Base-by-base conservation (phyloP, 2,888 invertebrate genomes). In the Apodemia zela region DNA sequence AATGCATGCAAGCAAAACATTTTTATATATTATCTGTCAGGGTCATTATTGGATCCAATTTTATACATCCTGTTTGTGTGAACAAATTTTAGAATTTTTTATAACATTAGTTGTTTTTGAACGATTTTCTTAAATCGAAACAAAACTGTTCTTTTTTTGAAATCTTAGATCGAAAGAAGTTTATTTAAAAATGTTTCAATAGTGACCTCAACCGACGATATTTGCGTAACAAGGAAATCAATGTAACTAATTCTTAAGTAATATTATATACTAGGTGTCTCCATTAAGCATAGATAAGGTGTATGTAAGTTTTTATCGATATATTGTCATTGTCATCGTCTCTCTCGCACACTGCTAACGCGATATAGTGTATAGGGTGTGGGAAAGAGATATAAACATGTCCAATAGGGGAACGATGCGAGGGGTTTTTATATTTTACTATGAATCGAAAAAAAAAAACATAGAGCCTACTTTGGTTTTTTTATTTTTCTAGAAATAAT, bases 391-490 rank as follows among this genome's bases (percentile, higher is more conserved):
- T 70, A 70, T 66, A 67, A 71, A 71, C 67, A 77, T 83, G 90
- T 89, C 90, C 89, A 86, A 86, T 87, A 84, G 88, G 88, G 89
- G 87, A 85, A 83, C 81, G 85, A 82, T 85, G 83, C 77, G 84
- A 84, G 78, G 85, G 81, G 76, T 88, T 89, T 90, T 90, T 85
- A 89, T 89, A 90, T 90, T 89, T 89, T 89, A 89, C 84, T 88
- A 89, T 84, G 87, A 87, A 89, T 87, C 84, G 84, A 85, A 87
- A 84, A 87, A 85, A 33, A 38, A 51, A 25, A 79, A 87, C 84
- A 85, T 83, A 84, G 81, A 85, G 84, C 85, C 83, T 84, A 81
- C 79, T 79, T 81, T 67, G 61, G 76, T 85, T 80, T 71, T n/a
- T 66, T 85, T 81, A 80, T 82, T 85, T 85, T 82, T 80, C 75